Conservation (phyloP, 2,888 invertebrate genomes). For the Rhingia campestris region DNA sequence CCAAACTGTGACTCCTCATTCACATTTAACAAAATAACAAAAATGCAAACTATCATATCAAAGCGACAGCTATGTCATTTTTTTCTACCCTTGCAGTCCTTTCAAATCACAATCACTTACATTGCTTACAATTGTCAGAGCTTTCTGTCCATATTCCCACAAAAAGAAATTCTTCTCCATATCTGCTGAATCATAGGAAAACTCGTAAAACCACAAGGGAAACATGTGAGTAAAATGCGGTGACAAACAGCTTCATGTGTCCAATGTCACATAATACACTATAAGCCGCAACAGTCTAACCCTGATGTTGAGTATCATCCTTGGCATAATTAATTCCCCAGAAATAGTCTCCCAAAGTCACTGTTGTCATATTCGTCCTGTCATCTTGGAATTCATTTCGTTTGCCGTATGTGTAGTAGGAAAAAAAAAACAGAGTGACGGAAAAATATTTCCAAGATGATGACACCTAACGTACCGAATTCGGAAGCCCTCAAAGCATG, state of each 20-base stretch:
- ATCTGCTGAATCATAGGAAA: conserved; percentile 46
- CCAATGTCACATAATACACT: conserved; percentile 58
- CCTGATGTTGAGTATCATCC: conserved; percentile 47
- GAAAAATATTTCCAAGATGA: conserved; percentile 68
- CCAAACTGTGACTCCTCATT: too few species aligned
- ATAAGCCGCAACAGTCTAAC: conserved; percentile 42
- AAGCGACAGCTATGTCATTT: too few species aligned
- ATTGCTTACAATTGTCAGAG: not conserved
- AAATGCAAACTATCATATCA: too few species aligned
- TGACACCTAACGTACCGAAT: conserved; percentile 69
- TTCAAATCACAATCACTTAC: not conserved
- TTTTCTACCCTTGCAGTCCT: not conserved
- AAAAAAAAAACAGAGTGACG: conserved; percentile 7
- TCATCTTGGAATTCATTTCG: conserved; percentile 38
- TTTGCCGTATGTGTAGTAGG: not conserved
- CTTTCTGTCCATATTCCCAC: not conserved
- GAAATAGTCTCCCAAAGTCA: conserved; percentile 38
- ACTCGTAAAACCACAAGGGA: conserved; percentile 45
- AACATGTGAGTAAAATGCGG: conserved; percentile 49
- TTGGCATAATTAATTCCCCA: conserved; percentile 69
- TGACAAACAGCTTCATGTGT: conserved; percentile 48
- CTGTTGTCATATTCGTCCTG: conserved; percentile 1
- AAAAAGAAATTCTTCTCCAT: conserved; percentile 15
- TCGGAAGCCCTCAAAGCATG: conserved; percentile 52
- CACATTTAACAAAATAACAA: too few species aligned